Conservation (phyloP, 2,888 invertebrate genomes). For the Amiota minor region DNA sequence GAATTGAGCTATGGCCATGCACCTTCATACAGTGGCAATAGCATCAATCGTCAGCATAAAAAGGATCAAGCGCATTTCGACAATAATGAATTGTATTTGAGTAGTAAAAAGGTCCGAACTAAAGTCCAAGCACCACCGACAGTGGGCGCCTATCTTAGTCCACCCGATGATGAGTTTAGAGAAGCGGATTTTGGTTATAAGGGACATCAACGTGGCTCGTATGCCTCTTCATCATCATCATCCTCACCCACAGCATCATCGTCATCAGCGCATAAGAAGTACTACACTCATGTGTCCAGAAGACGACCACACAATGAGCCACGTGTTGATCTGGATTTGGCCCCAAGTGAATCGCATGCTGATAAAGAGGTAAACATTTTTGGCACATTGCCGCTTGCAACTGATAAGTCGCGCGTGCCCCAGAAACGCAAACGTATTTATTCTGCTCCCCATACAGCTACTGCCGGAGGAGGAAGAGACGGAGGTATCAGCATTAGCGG, state of each 20-base stretch:
- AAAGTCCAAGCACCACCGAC: slow-evolving; percentile 61
- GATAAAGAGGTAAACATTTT: slow-evolving; percentile 70
- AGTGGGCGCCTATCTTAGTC: slow-evolving; percentile 70
- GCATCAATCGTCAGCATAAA: slow-evolving; percentile 43
- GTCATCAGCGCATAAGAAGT: slow-evolving; percentile 47
- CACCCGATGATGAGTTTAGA: slow-evolving; percentile 63
- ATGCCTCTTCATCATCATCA: slow-evolving; percentile 1
- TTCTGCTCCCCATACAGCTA: slow-evolving; percentile 67
- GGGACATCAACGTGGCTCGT: slow-evolving; percentile 28
- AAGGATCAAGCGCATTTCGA: slow-evolving; percentile 46
- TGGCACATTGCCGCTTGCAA: slow-evolving; percentile 55
- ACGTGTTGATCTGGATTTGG: slow-evolving; percentile 65
- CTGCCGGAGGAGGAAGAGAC: slow-evolving; percentile 35
- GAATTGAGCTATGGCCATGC: slow-evolving; percentile 53
- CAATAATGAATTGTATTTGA: slow-evolving; percentile 59
- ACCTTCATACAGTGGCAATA: slow-evolving; percentile 35
- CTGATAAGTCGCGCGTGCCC: slow-evolving; percentile 58
- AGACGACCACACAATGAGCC: slow-evolving; percentile 57
- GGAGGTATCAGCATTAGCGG: slow-evolving; percentile 44
- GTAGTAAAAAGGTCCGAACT: slow-evolving; percentile 63
- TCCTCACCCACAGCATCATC: slow-evolving; percentile 22
- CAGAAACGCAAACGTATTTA: slow-evolving; percentile 71
- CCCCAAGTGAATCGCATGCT: slow-evolving; percentile 66
- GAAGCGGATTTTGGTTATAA: slow-evolving; percentile 48
- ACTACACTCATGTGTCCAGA: slow-evolving; percentile 49